Evolutionary conservation across 2,113 vertebrate species (phyloP), one percentile per base, ranked within the genome.

Genomic region (Chroicocephalus ridibundus): DNA sequence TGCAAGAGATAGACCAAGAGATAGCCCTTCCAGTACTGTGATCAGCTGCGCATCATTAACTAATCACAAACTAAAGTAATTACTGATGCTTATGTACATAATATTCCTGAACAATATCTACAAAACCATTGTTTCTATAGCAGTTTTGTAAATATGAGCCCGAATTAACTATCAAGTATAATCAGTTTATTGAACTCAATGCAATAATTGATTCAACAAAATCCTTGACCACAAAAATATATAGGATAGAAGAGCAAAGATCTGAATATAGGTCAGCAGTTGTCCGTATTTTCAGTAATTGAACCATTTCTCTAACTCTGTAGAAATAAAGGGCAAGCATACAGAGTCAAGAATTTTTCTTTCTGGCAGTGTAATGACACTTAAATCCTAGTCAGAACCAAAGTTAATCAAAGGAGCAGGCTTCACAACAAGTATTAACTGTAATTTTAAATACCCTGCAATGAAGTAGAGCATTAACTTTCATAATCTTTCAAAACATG

Each of bases 61-160:
- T 97, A 98, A 97, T 75, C 38, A 26, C 86, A 98, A 97, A 97
- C 98, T 97, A 97, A 97, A 97, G 90, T 94, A 29, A 97, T 97
- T 98, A 97, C 86, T 96, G 86, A 94, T 98, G 82, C 80, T 97
- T 96, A 96, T 95, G 94, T 93, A 97, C 96, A 95, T 78, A 96
- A 96, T 91, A 97, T 93, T 97, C 90, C 94, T 96, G 90, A 97
- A 94, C 91, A 97, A 87, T 96, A 86, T 95, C 94, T 96, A 96
- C 83, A 96, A 97, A 96, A 86, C 58, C 86, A 93, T 96, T 94
- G 77, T 95, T 95, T 96, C 97, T 96, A 22, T 34, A 95, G 82
- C 77, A 97, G 49, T 94, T 97, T 94, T 94, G 94, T 93, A 97
- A 98, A 97, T 88, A 89, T 47, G 40, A 97, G 60, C 87, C 74